A percentile compares a stretch with the other conserved stretches of the same genome.
Conservation (phyloP, 2,797 vertebrate species). For the Calcarius lapponicus region DNA sequence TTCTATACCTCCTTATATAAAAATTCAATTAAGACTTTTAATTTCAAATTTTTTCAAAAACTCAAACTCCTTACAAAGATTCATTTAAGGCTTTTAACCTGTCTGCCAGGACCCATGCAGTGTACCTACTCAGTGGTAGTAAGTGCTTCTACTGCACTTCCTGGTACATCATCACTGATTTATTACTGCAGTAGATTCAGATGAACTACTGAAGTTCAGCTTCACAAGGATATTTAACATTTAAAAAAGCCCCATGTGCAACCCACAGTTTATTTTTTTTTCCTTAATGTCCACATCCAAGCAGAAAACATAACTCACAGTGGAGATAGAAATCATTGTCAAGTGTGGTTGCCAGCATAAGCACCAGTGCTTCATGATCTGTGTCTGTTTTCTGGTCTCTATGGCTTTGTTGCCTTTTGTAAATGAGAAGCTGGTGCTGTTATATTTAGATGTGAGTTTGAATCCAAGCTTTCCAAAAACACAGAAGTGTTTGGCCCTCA, state of each 20-base stretch:
- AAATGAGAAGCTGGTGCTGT: background rate
- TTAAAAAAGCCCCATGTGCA: background rate
- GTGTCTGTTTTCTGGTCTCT: conserved; percentile 27
- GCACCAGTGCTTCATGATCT: background rate
- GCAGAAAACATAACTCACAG: background rate
- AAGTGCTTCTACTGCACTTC: background rate
- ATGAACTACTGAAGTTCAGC: background rate
- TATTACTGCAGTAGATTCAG: background rate
- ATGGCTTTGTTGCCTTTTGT: conserved; percentile 9
- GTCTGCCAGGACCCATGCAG: background rate
- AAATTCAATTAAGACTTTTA: background rate
- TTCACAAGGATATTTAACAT: background rate
- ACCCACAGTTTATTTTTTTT: background rate
- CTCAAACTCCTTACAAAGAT: background rate
- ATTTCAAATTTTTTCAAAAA: background rate
- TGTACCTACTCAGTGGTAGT: background rate
- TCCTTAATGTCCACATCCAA: background rate
- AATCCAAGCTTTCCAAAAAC: conserved; percentile 14
- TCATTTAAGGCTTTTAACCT: background rate
- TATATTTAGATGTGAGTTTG: conserved; percentile 35
- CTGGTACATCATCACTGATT: background rate
- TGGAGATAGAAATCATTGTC: background rate
- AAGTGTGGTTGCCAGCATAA: background rate
- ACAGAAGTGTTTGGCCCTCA: background rate
- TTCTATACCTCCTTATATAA: background rate